A percentile compares a stretch with the other conserved stretches of the same genome.
phyloP scores from a whole-genome alignment of 2,888 invertebrate species.

The Orthosia gracilis region DNA sequence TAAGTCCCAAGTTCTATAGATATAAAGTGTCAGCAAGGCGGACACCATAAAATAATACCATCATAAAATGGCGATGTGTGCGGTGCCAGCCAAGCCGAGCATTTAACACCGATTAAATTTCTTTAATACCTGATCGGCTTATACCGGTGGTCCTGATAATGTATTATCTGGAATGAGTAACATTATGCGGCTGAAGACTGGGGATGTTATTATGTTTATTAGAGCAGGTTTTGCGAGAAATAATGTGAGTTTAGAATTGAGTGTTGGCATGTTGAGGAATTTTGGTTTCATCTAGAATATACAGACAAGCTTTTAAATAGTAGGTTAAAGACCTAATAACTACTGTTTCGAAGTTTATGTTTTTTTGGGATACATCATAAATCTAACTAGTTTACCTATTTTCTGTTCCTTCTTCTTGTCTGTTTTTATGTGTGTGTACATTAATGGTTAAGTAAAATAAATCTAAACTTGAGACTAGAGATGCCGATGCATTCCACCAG shows the following conservation, averaged over 20 bases:
- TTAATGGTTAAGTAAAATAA: neutral
- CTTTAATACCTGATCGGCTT: slow-evolving; percentile 63
- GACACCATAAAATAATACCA: slow-evolving; percentile 61
- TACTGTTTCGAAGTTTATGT: neutral
- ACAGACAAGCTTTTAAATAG: too few species aligned
- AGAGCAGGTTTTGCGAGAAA: slow-evolving; percentile 31
- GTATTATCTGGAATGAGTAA: slow-evolving; percentile 55
- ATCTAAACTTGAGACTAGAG: too few species aligned
- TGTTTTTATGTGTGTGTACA: too few species aligned
- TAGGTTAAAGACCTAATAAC: neutral
- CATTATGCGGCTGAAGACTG: slow-evolving; percentile 40
- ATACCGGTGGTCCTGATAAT: slow-evolving; percentile 63
- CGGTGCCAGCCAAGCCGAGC: slow-evolving; percentile 25
- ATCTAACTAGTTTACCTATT: too few species aligned
- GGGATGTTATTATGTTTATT: slow-evolving; percentile 40
- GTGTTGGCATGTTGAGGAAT: neutral
- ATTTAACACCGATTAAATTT: slow-evolving; percentile 66
- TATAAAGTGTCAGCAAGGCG: slow-evolving; percentile 56
- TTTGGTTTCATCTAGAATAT: neutral
- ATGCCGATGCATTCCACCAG: too few species aligned
- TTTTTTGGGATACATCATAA: neutral
- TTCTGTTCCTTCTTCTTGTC: too few species aligned
- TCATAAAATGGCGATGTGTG: slow-evolving; percentile 61
- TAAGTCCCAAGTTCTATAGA: slow-evolving; percentile 43
- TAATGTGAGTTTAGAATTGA: neutral